These are phyloP conservation scores for Sesamia nonagrioides DNA, from an alignment of 1,140 invertebrate genomes.

Conservation along the genomic window DNA sequence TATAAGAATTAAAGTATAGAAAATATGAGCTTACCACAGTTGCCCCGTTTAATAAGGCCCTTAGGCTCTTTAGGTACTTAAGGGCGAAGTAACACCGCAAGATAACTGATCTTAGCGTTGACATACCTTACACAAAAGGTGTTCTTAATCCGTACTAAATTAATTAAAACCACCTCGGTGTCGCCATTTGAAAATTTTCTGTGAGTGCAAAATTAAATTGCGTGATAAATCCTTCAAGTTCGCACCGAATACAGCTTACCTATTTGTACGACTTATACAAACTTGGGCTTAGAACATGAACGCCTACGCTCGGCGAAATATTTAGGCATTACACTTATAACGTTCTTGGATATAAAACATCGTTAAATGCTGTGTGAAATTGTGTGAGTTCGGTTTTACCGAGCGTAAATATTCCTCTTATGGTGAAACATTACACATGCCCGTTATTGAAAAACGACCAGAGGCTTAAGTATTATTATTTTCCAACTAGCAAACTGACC, in stretches of 20 bases:
- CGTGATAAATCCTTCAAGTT: not conserved
- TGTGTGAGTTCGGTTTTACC: conserved; percentile 32
- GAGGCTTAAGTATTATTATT: no score
- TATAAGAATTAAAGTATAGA: no score
- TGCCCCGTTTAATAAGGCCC: no score
- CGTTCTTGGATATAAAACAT: conserved; percentile 11
- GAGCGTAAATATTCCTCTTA: not conserved
- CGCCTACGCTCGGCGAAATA: not conserved
- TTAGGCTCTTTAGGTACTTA: no score
- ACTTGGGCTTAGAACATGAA: not conserved
- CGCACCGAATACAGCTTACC: not conserved
- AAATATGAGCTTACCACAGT: no score
- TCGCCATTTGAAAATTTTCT: not conserved
- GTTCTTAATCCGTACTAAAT: not conserved
- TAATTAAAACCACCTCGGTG: not conserved
- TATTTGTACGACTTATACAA: not conserved
- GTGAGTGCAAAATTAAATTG: not conserved
- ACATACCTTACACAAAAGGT: no score
- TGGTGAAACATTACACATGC: no score
- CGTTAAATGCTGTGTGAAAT: conserved; percentile 46
- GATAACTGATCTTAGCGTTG: no score
- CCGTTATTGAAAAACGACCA: no score
- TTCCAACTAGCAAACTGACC: no score
- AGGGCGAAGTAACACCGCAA: no score
- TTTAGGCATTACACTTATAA: conserved; percentile 13